These are phyloP conservation scores for Ceriagrion tenellum DNA, from an alignment of 2,888 invertebrate species.

Conservation along the genomic window DNA sequence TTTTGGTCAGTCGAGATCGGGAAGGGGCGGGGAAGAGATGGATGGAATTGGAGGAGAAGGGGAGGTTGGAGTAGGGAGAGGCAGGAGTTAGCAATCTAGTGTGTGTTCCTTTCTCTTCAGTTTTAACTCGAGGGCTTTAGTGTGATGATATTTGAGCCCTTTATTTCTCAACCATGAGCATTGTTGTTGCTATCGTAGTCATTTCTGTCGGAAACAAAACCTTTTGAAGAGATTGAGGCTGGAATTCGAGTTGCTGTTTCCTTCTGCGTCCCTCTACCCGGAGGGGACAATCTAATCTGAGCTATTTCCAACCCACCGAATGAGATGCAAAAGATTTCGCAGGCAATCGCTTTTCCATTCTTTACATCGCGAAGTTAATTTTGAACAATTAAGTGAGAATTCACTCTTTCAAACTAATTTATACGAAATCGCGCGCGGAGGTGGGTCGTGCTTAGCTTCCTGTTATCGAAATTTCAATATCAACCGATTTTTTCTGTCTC, in stretches of 20 bases:
- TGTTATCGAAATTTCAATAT: too few species aligned
- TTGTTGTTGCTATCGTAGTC: slow-evolving; percentile 40
- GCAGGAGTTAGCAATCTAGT: neutral
- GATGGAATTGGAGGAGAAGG: slow-evolving; percentile 35
- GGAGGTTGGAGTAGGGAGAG: neutral
- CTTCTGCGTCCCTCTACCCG: neutral
- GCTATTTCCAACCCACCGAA: neutral
- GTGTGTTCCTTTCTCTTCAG: slow-evolving; percentile 6
- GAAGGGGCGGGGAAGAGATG: neutral
- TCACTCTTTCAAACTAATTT: too few species aligned
- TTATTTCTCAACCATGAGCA: slow-evolving; percentile 21
- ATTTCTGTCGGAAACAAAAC: neutral
- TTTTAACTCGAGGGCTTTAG: neutral
- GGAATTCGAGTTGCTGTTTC: neutral
- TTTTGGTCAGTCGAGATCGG: neutral
- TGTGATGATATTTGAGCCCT: slow-evolving; percentile 44
- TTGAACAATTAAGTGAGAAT: too few species aligned
- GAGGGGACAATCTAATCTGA: neutral
- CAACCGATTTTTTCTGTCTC: too few species aligned
- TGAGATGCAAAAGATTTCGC: neutral
- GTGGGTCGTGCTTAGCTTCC: too few species aligned
- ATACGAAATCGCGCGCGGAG: too few species aligned
- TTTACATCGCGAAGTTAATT: too few species aligned
- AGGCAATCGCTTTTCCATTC: too few species aligned
- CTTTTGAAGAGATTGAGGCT: neutral